These are phyloP conservation scores for Aphidoletes aphidimyza DNA, from an alignment of 2,888 invertebrate genomes.

Conservation along the genomic window DNA sequence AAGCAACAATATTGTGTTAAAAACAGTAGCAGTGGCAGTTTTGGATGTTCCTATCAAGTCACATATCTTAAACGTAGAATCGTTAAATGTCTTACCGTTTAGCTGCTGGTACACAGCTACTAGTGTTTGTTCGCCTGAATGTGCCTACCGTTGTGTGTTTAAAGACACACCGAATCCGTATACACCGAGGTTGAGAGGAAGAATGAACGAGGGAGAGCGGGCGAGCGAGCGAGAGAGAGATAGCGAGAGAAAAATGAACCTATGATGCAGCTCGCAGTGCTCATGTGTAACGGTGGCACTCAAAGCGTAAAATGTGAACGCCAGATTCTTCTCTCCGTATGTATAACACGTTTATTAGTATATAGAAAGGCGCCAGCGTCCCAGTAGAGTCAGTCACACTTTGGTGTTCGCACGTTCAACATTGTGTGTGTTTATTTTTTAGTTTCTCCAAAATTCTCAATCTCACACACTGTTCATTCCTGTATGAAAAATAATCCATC, in stretches of 20 bases:
- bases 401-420: constrained; percentile 58
- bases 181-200: no score
- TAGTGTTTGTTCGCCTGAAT: neutral
- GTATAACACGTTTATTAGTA: constrained; percentile 54
- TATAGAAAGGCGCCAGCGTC: constrained; percentile 57
- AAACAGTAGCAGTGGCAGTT: neutral
- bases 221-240: no score
- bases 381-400: constrained; percentile 58
- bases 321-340: constrained; percentile 37
- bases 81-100: neutral
- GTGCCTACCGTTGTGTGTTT: neutral
- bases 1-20: no score
- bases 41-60: neutral
- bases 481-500: neutral
- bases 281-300: constrained; percentile 40
- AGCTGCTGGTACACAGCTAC: no score
- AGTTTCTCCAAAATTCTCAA: neutral
- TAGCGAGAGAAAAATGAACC: neutral
- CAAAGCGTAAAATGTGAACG: constrained; percentile 37
- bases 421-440: constrained; percentile 36
- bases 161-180: neutral
- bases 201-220: no score
- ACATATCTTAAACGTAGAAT: neutral
- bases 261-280: constrained; percentile 42
- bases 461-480: neutral